Percentiles rank a stretch among this genome's conserved stretches.
These are phyloP conservation scores for Campylomormyrus numenius DNA, from an alignment of 2,113 vertebrate genomes.

Conservation along the genomic window DNA sequence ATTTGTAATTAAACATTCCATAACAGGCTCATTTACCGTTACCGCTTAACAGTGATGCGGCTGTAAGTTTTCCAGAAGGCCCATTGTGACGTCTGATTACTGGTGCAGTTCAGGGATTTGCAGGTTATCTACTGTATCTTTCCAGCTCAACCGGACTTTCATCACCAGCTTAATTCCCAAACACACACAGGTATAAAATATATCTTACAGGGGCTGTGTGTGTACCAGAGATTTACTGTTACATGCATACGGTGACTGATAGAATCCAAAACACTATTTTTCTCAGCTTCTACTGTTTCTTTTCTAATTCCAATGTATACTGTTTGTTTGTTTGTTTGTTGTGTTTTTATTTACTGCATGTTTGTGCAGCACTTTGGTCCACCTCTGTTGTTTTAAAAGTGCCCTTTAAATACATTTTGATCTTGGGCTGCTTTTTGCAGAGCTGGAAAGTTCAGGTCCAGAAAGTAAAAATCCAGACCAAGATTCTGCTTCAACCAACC, in stretches of 20 bases:
- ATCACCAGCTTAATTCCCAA: neutral
- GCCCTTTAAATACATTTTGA: neutral
- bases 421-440: neutral
- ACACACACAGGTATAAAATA: neutral
- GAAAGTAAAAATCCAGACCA: neutral
- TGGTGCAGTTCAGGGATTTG: neutral
- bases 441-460: neutral
- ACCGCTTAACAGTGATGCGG: neutral
- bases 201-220: neutral
- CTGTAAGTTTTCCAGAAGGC: neutral
- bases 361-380: neutral
- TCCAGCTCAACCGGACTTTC: neutral
- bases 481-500: neutral
- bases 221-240: neutral
- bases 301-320: neutral
- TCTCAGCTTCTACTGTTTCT: neutral
- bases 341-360: neutral
- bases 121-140: neutral
- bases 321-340: neutral
- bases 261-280: neutral
- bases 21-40: neutral
- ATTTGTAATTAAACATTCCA: neutral
- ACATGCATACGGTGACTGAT: neutral
- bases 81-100: neutral
- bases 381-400: neutral